Conservation (phyloP, 2,113 vertebrate genomes). For the Ailurus styani region DNA sequence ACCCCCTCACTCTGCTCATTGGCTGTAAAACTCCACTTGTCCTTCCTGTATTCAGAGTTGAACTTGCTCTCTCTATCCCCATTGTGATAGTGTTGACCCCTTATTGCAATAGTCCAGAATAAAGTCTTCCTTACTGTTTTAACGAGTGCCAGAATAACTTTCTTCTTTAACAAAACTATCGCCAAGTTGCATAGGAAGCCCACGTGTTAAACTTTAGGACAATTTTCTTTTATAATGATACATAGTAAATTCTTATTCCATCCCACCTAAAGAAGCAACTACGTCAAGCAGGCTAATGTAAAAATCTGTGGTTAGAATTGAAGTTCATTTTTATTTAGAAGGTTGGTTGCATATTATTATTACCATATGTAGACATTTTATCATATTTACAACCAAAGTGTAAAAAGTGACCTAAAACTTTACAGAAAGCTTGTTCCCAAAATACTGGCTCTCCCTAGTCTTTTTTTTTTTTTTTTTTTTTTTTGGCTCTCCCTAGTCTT, state of each 20-base stretch:
- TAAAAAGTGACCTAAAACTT: not conserved
- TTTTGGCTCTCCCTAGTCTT: not conserved
- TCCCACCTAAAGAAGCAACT: not conserved
- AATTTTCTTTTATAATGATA: not conserved
- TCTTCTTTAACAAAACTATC: not conserved
- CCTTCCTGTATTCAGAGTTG: not conserved
- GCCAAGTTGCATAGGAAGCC: not conserved
- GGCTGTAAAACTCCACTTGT: not conserved
- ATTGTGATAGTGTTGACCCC: not conserved
- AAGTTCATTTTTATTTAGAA: not conserved
- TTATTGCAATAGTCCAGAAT: not conserved
- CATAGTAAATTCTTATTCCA: not conserved
- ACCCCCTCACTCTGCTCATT: not conserved
- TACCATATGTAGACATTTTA: not conserved
- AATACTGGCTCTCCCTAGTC: not conserved
- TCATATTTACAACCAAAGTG: not conserved
- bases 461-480: too few species aligned
- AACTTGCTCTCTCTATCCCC: not conserved
- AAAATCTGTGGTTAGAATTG: not conserved
- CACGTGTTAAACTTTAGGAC: not conserved
- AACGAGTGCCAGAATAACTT: not conserved
- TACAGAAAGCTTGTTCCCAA: not conserved
- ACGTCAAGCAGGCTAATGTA: not conserved
- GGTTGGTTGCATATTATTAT: not conserved
- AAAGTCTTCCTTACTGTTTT: not conserved